Percentiles rank a stretch among this genome's conserved stretches.
phyloP scores from a whole-genome alignment of 2,888 invertebrate species.

The Oxystoma pomonae region DNA sequence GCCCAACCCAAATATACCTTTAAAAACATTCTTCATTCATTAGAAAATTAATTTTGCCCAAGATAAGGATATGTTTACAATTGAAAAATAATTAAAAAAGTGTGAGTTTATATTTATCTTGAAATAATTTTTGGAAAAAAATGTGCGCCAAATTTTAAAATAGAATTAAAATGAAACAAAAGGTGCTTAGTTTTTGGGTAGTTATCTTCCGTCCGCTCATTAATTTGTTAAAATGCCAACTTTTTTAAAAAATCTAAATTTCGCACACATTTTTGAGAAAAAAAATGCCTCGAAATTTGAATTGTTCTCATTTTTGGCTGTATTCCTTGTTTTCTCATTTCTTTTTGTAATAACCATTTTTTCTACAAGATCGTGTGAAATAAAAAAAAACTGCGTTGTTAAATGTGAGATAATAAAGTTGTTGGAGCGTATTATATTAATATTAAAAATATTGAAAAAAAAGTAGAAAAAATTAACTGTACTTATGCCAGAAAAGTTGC shows the following conservation, averaged over 20 bases:
- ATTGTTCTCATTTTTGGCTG: too few species aligned
- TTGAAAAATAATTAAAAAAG: too few species aligned
- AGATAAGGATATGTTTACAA: too few species aligned
- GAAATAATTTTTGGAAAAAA: not conserved
- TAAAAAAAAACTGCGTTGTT: conserved; percentile 37
- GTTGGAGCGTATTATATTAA: conserved; percentile 38
- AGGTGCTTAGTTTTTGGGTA: not conserved
- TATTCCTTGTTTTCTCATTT: too few species aligned
- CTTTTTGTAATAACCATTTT: not conserved
- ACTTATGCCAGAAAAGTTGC: not conserved
- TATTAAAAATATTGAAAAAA: not conserved
- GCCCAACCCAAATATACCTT: too few species aligned
- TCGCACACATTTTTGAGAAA: not conserved
- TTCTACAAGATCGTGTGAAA: not conserved
- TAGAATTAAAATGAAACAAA: not conserved
- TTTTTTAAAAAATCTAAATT: not conserved
- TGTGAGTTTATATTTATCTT: too few species aligned
- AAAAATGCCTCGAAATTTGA: too few species aligned
- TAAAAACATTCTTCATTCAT: too few species aligned
- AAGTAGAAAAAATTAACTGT: not conserved
- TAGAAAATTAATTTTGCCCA: too few species aligned
- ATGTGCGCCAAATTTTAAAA: not conserved
- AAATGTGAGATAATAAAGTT: conserved; percentile 47
- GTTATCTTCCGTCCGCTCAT: not conserved
- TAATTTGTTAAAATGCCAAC: not conserved